A percentile compares a stretch with the other conserved stretches of the same genome.
Evolutionary conservation across 2,888 invertebrate species (phyloP).

Genomic region (Tortrix viridana): DNA sequence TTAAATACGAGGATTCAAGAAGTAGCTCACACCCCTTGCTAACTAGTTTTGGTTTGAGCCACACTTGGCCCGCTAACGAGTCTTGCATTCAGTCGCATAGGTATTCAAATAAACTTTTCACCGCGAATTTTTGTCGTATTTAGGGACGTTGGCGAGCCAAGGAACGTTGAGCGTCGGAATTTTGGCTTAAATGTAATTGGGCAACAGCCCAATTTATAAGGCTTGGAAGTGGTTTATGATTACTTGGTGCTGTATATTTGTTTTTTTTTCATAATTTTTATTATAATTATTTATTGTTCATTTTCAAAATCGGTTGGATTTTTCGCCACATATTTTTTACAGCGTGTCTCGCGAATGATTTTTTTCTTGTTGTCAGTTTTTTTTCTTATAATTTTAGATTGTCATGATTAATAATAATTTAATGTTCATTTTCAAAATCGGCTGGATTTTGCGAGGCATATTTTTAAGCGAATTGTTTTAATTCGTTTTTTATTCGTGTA

Average conservation of each 20-base stretch:
- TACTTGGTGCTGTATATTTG: conserved; percentile 4
- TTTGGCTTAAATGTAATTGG: conserved; percentile 34
- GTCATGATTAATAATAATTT: conserved; percentile 40
- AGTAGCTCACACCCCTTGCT: conserved; percentile 32
- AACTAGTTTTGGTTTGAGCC: conserved; percentile 37
- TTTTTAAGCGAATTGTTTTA: too few relatives aligned
- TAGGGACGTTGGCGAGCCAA: conserved; percentile 34
- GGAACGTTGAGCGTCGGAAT: conserved; percentile 22
- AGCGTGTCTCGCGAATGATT: not conserved
- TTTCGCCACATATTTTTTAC: not conserved
- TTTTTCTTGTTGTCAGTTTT: not conserved
- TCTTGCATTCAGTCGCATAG: conserved; percentile 60
- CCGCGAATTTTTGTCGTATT: conserved; percentile 56
- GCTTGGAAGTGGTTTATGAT: conserved; percentile 3
- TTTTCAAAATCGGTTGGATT: conserved; percentile 3
- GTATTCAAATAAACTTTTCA: conserved; percentile 66
- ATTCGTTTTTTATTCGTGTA: too few relatives aligned
- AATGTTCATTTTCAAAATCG: conserved; percentile 58
- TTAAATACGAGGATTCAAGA: not conserved
- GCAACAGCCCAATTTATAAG: conserved; percentile 24
- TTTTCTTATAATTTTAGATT: conserved; percentile 33
- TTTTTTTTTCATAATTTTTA: not conserved
- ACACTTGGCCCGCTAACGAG: conserved; percentile 54
- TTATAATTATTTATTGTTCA: conserved; percentile 10
- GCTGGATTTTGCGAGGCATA: conserved; percentile 38